Conservation (phyloP, 1,140 invertebrate genomes). For the Lordiphosa stackelbergi region DNA sequence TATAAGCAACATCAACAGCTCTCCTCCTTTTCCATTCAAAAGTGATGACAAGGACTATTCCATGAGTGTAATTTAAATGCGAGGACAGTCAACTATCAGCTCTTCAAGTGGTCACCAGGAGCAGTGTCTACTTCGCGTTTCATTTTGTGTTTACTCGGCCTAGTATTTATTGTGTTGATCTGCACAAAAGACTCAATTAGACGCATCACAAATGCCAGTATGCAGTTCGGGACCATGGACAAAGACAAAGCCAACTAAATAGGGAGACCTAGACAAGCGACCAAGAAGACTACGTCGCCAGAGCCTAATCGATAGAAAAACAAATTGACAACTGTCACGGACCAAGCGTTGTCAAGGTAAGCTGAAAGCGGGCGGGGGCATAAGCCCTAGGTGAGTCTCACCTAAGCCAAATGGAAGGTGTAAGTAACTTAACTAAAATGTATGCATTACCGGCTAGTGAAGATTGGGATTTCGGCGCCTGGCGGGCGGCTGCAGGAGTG, state of each 20-base stretch:
- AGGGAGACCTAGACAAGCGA: constrained; percentile 35
- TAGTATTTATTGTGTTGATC: constrained; percentile 15
- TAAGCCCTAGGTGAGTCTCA: constrained; percentile 5
- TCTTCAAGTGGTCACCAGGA: constrained; percentile 14
- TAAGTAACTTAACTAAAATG: constrained; percentile 15
- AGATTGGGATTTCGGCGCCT: constrained; percentile 52
- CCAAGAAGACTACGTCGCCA: constrained; percentile 13
- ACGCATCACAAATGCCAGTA: constrained; percentile 31
- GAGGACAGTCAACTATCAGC: constrained; percentile 27
- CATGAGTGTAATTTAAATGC: too few species aligned
- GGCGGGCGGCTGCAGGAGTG: constrained; percentile 40
- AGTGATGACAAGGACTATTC: too few species aligned
- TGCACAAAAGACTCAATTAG: constrained; percentile 51
- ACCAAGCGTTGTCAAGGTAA: constrained; percentile 59
- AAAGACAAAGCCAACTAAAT: constrained; percentile 13
- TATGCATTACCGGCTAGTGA: constrained; percentile 60
- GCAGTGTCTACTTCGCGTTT: constrained; percentile 23
- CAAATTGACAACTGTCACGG: constrained; percentile 62
- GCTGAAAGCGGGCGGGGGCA: constrained; percentile 14
- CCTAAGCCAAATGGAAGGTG: constrained; percentile 17
- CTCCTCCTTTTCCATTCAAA: too few species aligned
- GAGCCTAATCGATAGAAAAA: constrained; percentile 63
- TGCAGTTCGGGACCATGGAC: constrained; percentile 25
- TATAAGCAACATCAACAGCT: too few species aligned
- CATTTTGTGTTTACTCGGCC: constrained; percentile 15